phyloP scores from a whole-genome alignment of 2,888 invertebrate species.

The Pardosa pseudoannulata region DNA sequence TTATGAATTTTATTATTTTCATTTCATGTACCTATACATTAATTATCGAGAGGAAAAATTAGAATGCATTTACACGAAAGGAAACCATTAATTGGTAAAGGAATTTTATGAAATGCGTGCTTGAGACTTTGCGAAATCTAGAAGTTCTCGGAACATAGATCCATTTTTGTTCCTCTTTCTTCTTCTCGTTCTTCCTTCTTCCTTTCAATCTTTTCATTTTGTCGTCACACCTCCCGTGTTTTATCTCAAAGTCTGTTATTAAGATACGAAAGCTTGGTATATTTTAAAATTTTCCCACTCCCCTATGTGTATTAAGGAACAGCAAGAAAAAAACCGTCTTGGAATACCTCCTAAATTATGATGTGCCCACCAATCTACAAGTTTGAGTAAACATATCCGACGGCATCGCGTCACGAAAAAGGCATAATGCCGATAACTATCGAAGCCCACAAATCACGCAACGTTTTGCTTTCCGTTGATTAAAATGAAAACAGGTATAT shows the following conservation, averaged over 20 bases:
- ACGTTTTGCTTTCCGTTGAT: constrained; percentile 5
- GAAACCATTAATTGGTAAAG: too few species aligned
- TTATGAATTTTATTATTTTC: too few species aligned
- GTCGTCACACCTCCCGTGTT: not conserved
- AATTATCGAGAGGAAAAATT: too few species aligned
- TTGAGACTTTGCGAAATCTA: too few species aligned
- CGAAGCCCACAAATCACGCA: constrained; percentile 48
- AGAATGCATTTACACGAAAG: too few species aligned
- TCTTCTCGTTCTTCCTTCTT: too few species aligned
- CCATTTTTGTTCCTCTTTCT: too few species aligned
- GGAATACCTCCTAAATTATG: not conserved
- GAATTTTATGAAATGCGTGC: too few species aligned
- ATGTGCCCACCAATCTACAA: not conserved
- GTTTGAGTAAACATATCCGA: not conserved
- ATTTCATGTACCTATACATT: too few species aligned
- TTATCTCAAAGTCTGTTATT: not conserved
- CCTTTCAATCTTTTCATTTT: not conserved
- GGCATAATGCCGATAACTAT: constrained; percentile 51
- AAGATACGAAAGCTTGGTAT: not conserved
- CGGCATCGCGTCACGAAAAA: constrained; percentile 28
- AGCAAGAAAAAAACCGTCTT: not conserved
- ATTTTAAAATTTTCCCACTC: not conserved
- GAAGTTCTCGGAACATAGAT: too few species aligned
- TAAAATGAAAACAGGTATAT: not conserved
- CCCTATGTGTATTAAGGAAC: not conserved